These are phyloP conservation scores for Macrotrachela quadricornifera DNA, from an alignment of 1,140 invertebrate species.

Conservation along the genomic window DNA sequence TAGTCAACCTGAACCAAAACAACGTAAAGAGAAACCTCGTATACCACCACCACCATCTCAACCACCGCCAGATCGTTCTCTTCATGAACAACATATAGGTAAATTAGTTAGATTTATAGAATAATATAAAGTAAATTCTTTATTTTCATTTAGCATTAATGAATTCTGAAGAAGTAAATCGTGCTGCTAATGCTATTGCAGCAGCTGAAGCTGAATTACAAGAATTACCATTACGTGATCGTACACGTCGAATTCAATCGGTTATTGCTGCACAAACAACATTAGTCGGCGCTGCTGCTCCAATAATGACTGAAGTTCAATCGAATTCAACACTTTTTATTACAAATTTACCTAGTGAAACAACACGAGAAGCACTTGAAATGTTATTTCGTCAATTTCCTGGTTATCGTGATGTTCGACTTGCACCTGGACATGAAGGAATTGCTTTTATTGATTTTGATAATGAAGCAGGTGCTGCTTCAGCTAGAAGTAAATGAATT, in stretches of 20 bases:
- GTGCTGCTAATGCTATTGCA: too few species aligned
- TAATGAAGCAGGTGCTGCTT: conserved; percentile 79
- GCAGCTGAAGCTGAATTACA: too few species aligned
- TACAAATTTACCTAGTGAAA: conserved; percentile 92
- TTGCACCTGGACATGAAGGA: conserved; percentile 89
- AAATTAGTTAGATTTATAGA: conserved; percentile 6
- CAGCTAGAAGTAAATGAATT: conserved; percentile 36
- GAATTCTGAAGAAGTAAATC: too few species aligned
- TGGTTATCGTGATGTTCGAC: conserved; percentile 94
- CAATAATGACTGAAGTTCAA: conserved; percentile 1
- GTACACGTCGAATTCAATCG: too few species aligned
- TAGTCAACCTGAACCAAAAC: conserved; percentile 25
- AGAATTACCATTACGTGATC: too few species aligned
- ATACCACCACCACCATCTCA: conserved; percentile 26
- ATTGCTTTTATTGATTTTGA: conserved; percentile 99
- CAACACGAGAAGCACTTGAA: conserved; percentile 95
- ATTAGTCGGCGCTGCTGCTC: not conserved
- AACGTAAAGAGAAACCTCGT: conserved; percentile 52
- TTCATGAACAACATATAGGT: conserved; percentile 31
- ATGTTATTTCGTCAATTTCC: conserved; percentile 98
- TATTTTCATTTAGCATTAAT: too few species aligned
- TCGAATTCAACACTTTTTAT: conserved; percentile 77
- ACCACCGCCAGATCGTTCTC: conserved; percentile 19
- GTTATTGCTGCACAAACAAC: too few species aligned
- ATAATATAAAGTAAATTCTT: too few species aligned